phyloP scores from a whole-genome alignment of 2,113 vertebrate genomes.

The Cryptomyrus ogoouensis region DNA sequence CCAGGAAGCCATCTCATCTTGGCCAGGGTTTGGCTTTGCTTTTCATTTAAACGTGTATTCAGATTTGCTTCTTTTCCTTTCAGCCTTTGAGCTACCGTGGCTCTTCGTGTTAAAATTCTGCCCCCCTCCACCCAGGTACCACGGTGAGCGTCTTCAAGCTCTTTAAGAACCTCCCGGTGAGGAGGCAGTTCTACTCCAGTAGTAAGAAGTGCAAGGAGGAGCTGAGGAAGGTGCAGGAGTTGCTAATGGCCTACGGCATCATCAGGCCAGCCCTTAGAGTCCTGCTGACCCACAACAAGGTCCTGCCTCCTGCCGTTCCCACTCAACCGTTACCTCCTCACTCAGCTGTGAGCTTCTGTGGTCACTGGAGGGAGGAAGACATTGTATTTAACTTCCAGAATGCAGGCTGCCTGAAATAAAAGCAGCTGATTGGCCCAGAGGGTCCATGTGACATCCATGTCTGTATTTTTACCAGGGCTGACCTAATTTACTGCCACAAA shows the following conservation, averaged over 20 bases:
- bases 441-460: background rate
- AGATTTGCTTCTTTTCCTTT: background rate
- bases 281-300: slow-evolving; percentile 86
- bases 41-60: background rate
- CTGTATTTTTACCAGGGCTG: background rate
- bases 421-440: background rate
- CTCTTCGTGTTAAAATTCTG: background rate
- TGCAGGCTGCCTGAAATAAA: background rate
- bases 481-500: background rate
- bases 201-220: slow-evolving; percentile 89
- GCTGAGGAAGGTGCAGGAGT: slow-evolving; percentile 79
- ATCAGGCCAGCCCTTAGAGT: slow-evolving; percentile 86
- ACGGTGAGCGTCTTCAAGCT: slow-evolving; percentile 79
- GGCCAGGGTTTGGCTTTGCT: slow-evolving; percentile 70
- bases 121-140: slow-evolving; percentile 66
- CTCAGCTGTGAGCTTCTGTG: background rate
- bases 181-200: slow-evolving; percentile 85
- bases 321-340: background rate
- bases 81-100: background rate
- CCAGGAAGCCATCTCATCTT: slow-evolving; percentile 84
- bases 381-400: background rate
- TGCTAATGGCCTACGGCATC: slow-evolving; percentile 79
- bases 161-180: slow-evolving; percentile 91
- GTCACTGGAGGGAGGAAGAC: background rate
- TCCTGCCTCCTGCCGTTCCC: slow-evolving; percentile 31